Evolutionary conservation across 35 echinoderm and acorn worm genomes (phyloP).

Genomic region (Apostichopus parvimensis): DNA sequence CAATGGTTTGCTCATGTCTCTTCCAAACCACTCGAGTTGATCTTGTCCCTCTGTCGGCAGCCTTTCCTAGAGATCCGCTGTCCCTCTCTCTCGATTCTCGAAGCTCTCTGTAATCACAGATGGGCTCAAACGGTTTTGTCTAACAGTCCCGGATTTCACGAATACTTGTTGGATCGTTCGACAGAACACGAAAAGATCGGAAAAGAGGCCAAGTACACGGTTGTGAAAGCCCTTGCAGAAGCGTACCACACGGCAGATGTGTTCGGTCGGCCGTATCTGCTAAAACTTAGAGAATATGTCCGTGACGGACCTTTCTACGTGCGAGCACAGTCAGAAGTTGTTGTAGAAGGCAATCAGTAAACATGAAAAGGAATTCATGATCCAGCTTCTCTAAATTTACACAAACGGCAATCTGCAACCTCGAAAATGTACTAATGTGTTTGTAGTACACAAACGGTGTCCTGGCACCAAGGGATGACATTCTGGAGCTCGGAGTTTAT

Average conservation of each 20-base stretch:
- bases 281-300: conserved; percentile 77
- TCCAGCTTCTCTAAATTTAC: too few species aligned
- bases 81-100: conserved; percentile 62
- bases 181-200: conserved; percentile 79
- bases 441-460: too few species aligned
- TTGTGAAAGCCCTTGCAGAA: conserved; percentile 73
- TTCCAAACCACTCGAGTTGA: conserved; percentile 60
- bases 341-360: conserved; percentile 55
- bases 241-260: conserved; percentile 47
- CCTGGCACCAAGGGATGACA: too few species aligned
- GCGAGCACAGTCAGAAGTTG: conserved; percentile 75
- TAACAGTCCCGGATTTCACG: conserved; percentile 69
- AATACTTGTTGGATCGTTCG: conserved; percentile 79
- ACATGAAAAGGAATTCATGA: neutral
- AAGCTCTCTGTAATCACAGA: conserved; percentile 61
- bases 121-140: conserved; percentile 69
- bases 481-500: too few species aligned
- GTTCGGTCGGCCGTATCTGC: conserved; percentile 72
- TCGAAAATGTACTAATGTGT: too few species aligned
- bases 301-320: conserved; percentile 87
- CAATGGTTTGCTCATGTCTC: conserved; percentile 69
- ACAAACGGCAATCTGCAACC: too few species aligned
- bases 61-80: conserved; percentile 82
- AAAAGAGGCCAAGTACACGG: conserved; percentile 77
- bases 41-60: conserved; percentile 78